Evolutionary conservation across 2,797 vertebrate species (phyloP), one percentile per base, ranked within the genome.

Genomic region (Cephalopachus bancanus): DNA sequence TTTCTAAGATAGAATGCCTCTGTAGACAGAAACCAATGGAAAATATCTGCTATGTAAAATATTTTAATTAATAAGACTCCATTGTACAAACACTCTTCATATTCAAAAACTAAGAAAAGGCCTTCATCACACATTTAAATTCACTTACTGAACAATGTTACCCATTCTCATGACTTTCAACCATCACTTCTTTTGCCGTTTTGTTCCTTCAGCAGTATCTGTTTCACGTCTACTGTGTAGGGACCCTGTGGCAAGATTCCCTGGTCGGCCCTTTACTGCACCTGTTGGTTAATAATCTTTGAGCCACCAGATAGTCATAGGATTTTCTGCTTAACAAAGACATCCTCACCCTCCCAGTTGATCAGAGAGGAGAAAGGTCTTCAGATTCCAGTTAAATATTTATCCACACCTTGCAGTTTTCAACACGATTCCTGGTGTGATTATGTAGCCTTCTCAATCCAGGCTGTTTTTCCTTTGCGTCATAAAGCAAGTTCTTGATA

Each of bases 331-430:
- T 64, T 57, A 60, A 14, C 5, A 65, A 75, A 57, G 22, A 28
- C 16, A 20, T 33, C n/a, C 20, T 30, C 33, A 49, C 5, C 49
- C 26, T 89, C 20, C 15, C 51, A 28, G 67, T 76, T 28, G 33
- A n/a, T 69, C 53, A 76, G 60, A 71, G 22, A 89, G 55, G n/a
- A 89, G 59, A 93, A 72, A 91, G 90, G 37, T 15, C 15, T 65
- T 87, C 37, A 33, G 20, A 74, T 79, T 72, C 65, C 28, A 74
- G 1, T 67, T 92, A 57, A 95, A 30, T 83, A 28, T 87, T 57
- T 72, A 89, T 33, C 62, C 37, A 53, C 15, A n/a, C 7, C 11
- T 26, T 20, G 16, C 26, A 65, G 57, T 83, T 85, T 92, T 7
- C 22, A 74, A 72, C 30, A 2, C n/a, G 19, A 51, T 62, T 93